Evolutionary conservation across 2,888 invertebrate genomes (phyloP), one percentile per base, ranked within the genome.

Genomic region (Chaetogeoica ovagalla): DNA sequence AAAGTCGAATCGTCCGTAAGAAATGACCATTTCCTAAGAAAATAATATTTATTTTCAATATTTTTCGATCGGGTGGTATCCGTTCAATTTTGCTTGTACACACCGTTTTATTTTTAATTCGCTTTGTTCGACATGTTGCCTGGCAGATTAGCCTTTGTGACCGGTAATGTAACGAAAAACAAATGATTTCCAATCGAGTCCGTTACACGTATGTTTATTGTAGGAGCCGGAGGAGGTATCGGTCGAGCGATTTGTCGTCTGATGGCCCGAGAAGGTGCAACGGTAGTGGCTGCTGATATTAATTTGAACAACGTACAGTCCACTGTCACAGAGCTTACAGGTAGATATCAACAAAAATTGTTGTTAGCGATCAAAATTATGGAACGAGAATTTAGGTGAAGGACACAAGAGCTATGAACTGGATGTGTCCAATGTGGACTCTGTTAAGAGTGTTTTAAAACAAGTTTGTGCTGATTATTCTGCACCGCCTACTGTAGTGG

Each of bases 171-270:
- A 72, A 23, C 9, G 23, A 23, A 21, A 21, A 17, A 8, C 17
- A 52, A 0, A 48, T 7, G 21, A 21, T 23, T 17, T 4, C 6
- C 43, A 43, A 43, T 9, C 43, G 43, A 43, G 43, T 43, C 8
- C 43, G 43, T 43, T 15, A 13, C 5, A 9, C 7, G 2, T 15
- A 13, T 21, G 66, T 52, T 52, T 15, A n/a, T 70, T 63, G 13
- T 83, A 94, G 97, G 97, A 82, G 97, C 94, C 70, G 97, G 95
- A 2, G 94, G 95, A 81, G 97, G 97, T 19, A 95, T 97, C 83
- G 97, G 97, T 0, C 89, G 92, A 84, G 94, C 96, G 68, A 91
- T 94, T 52, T 95, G 95, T 85, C 90, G 91, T 84, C 87, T 92
- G 23, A 87, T 97, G 70, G 94, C 94, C 0, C 89, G 91, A 83